phyloP scores from a whole-genome alignment of 2,797 vertebrate species.

The Pelobates cultripes region DNA sequence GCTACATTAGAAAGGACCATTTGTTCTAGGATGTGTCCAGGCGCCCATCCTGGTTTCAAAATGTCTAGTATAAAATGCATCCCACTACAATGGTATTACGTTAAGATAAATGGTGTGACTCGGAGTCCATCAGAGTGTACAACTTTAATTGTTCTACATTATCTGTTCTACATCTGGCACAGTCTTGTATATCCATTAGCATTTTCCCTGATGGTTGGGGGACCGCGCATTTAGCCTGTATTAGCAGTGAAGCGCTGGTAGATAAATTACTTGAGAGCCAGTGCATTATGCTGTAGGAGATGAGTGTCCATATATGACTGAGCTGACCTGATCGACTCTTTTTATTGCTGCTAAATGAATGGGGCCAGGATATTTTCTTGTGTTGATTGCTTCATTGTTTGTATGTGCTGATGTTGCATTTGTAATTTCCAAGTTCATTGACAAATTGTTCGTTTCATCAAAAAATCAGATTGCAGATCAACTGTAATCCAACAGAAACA shows the following conservation, averaged over 20 bases:
- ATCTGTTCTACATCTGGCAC: constrained; percentile 18
- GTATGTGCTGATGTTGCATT: neutral
- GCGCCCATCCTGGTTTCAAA: too few relatives aligned
- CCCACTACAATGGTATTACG: too few relatives aligned
- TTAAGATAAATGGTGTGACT: too few relatives aligned
- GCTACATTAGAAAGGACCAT: too few relatives aligned
- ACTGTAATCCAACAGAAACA: too few relatives aligned
- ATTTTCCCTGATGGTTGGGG: constrained; percentile 25
- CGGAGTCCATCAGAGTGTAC: too few relatives aligned
- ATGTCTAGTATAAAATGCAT: too few relatives aligned
- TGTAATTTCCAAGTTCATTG: neutral
- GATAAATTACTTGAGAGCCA: constrained; percentile 38
- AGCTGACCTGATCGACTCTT: constrained; percentile 27
- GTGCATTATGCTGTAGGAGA: constrained; percentile 4
- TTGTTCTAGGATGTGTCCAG: too few relatives aligned
- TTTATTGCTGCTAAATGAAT: constrained; percentile 32
- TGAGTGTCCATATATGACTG: constrained; percentile 29
- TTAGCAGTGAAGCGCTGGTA: constrained; percentile 34
- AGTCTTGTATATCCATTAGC: constrained; percentile 44
- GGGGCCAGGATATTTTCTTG: neutral
- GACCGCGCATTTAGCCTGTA: constrained; percentile 11
- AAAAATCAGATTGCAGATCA: too few relatives aligned
- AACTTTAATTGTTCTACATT: constrained; percentile 21
- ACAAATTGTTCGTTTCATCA: neutral
- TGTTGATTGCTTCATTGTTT: neutral